These are phyloP conservation scores for Callimorpha dominula DNA, from an alignment of 2,888 invertebrate species.

Conservation along the genomic window DNA sequence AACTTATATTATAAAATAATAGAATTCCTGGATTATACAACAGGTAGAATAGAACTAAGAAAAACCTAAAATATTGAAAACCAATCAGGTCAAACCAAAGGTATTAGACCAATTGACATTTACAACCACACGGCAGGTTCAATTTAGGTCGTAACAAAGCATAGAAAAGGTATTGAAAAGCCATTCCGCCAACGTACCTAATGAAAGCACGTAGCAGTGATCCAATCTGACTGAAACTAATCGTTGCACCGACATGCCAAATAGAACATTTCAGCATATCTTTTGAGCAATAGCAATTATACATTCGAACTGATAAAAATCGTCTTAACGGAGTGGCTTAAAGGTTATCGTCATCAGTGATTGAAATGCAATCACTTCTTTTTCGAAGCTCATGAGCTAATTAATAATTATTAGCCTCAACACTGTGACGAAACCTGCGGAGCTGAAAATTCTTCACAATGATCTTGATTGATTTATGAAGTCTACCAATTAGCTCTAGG, in stretches of 20 bases:
- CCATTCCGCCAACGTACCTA: conserved; percentile 30
- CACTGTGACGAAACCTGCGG: too few relatives aligned
- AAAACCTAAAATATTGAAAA: conserved; percentile 4
- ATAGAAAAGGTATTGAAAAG: conserved; percentile 41
- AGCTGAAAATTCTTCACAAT: too few relatives aligned
- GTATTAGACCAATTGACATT: conserved; percentile 8
- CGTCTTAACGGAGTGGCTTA: too few relatives aligned
- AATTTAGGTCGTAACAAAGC: conserved; percentile 33
- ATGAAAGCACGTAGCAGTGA: conserved; percentile 46
- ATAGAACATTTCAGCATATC: conserved; percentile 19
- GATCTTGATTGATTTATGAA: too few relatives aligned
- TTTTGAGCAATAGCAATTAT: conserved; percentile 6
- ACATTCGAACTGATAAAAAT: too few relatives aligned
- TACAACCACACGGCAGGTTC: not conserved
- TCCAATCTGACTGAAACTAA: conserved; percentile 35
- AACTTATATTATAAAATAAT: too few relatives aligned
- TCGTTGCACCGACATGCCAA: conserved; percentile 31
- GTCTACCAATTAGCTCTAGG: too few relatives aligned
- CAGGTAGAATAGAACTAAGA: not conserved
- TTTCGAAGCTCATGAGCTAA: too few relatives aligned
- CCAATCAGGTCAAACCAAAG: conserved; percentile 1
- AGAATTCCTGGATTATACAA: not conserved
- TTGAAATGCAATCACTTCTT: too few relatives aligned
- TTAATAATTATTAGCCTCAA: too few relatives aligned
- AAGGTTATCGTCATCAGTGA: too few relatives aligned